Evolutionary conservation across 2,113 vertebrate species (phyloP).

Genomic region (Alexandromys fortis): DNA sequence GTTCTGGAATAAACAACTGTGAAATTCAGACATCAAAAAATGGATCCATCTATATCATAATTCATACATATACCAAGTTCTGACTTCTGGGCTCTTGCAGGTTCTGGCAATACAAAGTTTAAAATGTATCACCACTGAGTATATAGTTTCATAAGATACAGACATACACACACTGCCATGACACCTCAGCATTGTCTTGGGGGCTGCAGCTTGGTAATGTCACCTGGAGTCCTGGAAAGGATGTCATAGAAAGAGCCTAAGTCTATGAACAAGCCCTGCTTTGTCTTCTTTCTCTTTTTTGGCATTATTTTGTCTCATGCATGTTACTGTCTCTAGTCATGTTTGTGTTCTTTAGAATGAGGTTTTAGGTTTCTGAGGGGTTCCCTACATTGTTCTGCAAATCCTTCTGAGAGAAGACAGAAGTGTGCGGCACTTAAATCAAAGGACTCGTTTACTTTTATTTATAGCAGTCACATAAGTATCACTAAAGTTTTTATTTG

Average conservation of each 20-base stretch:
- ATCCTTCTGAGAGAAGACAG: background rate
- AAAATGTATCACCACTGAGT: background rate
- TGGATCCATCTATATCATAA: background rate
- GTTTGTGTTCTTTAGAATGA: background rate
- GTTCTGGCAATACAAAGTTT: background rate
- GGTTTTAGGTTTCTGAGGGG: background rate
- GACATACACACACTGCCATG: background rate
- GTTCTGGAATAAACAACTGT: background rate
- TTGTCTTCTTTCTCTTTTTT: background rate
- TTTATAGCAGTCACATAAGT: background rate
- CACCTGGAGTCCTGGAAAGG: background rate
- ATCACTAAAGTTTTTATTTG: background rate
- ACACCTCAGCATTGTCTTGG: background rate
- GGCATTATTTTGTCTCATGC: background rate
- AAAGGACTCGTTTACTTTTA: background rate
- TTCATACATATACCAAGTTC: background rate
- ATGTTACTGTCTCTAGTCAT: background rate
- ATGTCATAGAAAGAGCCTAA: background rate
- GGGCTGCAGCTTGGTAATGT: background rate
- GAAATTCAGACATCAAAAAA: background rate
- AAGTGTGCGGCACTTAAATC: background rate
- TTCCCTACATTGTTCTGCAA: background rate
- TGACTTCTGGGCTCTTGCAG: background rate
- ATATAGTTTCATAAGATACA: background rate
- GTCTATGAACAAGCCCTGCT: background rate